Evolutionary conservation across 2,888 invertebrate genomes (phyloP), one percentile per base, ranked within the genome.

Genomic region (Hedya salicella): DNA sequence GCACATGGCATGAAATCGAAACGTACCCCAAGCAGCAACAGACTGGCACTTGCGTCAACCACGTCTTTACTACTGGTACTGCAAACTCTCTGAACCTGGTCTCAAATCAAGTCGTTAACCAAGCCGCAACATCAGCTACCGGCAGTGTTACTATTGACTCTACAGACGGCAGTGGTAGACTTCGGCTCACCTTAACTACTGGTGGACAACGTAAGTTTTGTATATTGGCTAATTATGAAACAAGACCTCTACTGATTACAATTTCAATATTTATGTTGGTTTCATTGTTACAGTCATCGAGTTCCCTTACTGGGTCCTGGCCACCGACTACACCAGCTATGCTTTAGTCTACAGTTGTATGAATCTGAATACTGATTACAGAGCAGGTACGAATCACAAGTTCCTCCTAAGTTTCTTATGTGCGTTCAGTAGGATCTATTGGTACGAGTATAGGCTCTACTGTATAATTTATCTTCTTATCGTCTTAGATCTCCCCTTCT

Each of bases 321-420:
- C 90, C 40, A 94, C 94, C 0, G 95, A 95, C 65, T 86, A 95
- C 76, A 82, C 83, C 0, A 87, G 86, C 68, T 95, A 93, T 71
- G 86, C 94, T 0, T 91, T 95, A 3, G 93, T 94, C 1, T 95
- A 94, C 91, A 93, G 94, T 50, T 95, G 95, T 73, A 80, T 81
- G 1, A 87, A 93, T 39, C 46, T 79, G 3, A 46, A 73, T 54
- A 19, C 9, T 1, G 71, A 81, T 16, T 71, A 69, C 44, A 72
- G 78, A 70, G 70, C 72, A 76, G 76, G 80, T 79, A 36, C 8
- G 11, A 3, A 17, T n/a, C 16, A 13, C 21, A 70, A 71, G 21
- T 6, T 25, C 9, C 9, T 13, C 3, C n/a, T 25, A 11, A 14
- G n/a, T n/a, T n/a, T n/a, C n/a, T n/a, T n/a, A n/a, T n/a, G n/a